These are phyloP conservation scores for Agrochola lota DNA, from an alignment of 2,888 invertebrate species.

Conservation along the genomic window DNA sequence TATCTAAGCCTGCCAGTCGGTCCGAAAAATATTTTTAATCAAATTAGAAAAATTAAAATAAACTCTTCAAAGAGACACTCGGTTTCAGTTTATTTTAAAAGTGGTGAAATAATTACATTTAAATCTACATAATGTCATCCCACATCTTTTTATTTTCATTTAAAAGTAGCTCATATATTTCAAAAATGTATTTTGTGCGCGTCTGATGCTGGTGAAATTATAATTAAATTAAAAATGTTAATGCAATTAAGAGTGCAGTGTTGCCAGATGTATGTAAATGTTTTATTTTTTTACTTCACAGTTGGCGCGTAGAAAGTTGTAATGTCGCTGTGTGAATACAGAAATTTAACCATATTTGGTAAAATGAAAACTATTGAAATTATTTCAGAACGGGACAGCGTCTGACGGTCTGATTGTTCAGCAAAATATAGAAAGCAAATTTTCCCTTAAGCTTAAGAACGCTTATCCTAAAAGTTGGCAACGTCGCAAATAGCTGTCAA, in stretches of 20 bases:
- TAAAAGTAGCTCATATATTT: slow-evolving; percentile 37
- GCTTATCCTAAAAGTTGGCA: too few relatives aligned
- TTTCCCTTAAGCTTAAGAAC: neutral
- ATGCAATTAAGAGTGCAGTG: slow-evolving; percentile 66
- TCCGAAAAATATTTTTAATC: neutral
- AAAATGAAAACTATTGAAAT: neutral
- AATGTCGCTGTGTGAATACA: slow-evolving; percentile 15
- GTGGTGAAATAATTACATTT: slow-evolving; percentile 19
- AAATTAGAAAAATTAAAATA: neutral
- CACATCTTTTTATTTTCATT: slow-evolving; percentile 23
- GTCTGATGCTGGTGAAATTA: slow-evolving; percentile 45
- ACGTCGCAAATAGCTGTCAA: too few relatives aligned
- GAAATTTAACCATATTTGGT: slow-evolving; percentile 5
- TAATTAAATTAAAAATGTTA: slow-evolving; percentile 68
- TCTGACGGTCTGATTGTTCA: neutral
- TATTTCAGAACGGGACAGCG: neutral
- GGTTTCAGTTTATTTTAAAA: slow-evolving; percentile 15
- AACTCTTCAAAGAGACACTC: slow-evolving; percentile 6
- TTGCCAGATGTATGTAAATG: slow-evolving; percentile 41
- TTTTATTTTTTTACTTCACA: slow-evolving; percentile 32
- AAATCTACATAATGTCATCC: slow-evolving; percentile 6
- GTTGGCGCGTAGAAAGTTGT: slow-evolving; percentile 4
- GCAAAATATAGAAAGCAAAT: neutral
- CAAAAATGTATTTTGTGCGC: slow-evolving; percentile 24
- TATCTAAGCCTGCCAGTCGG: neutral